phyloP scores from a whole-genome alignment of 2,797 vertebrate species.

The Passerculus sandwichensis region DNA sequence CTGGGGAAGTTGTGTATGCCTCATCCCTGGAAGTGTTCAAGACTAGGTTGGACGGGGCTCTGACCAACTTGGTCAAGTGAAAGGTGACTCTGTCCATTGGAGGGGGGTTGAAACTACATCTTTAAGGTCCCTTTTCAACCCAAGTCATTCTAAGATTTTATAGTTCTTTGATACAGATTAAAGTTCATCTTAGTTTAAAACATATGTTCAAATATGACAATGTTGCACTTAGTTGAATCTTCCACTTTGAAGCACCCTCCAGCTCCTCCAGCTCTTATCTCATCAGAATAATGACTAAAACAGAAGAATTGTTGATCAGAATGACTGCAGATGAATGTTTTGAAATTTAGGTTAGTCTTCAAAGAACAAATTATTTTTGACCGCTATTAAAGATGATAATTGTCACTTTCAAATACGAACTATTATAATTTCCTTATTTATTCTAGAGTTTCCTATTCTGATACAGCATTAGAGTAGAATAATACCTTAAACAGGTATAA shows the following conservation, averaged over 20 bases:
- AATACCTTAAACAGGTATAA: not conserved
- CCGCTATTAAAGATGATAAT: not conserved
- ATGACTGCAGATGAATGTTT: not conserved
- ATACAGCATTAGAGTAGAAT: not conserved
- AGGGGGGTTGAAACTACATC: not conserved
- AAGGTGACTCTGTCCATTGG: not conserved
- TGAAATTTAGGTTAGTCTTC: not conserved
- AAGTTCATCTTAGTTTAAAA: conserved; percentile 3
- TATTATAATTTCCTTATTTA: not conserved
- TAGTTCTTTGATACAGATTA: not conserved
- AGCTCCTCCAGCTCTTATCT: not conserved
- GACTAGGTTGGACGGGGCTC: not conserved
- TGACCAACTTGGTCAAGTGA: not conserved
- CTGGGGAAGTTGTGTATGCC: not conserved
- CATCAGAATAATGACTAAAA: not conserved
- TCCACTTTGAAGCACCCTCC: not conserved
- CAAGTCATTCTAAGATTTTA: not conserved
- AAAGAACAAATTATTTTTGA: not conserved
- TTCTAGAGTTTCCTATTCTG: not conserved
- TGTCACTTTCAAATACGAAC: not conserved
- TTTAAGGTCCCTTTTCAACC: not conserved
- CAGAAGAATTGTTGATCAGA: not conserved
- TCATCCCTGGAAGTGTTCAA: not conserved
- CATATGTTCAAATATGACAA: not conserved
- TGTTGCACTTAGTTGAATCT: not conserved